Evolutionary conservation across 2,797 vertebrate species (phyloP).

Genomic region (Rhinichthys osculus): DNA sequence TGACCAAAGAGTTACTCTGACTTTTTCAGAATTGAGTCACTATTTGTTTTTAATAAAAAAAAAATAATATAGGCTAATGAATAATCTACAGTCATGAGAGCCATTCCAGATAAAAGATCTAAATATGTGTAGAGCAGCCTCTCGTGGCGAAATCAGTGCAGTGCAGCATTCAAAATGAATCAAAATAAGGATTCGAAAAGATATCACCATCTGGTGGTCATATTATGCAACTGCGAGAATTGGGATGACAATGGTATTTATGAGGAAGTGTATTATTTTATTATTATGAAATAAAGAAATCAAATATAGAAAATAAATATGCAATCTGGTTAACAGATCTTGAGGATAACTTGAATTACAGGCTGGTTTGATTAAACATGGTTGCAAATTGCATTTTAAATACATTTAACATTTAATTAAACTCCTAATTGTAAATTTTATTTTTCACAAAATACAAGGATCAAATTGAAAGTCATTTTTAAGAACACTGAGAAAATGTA

Average conservation of each 20-base stretch:
- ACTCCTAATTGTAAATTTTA: not conserved
- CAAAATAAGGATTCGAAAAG: not conserved
- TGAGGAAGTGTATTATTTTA: not conserved
- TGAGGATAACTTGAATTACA: not conserved
- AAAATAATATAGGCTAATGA: not conserved
- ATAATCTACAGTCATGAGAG: not conserved
- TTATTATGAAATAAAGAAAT: not conserved
- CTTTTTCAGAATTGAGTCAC: not conserved
- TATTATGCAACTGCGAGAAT: not conserved
- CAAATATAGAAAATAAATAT: not conserved
- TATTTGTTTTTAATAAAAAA: not conserved
- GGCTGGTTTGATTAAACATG: not conserved
- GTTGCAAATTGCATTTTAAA: not conserved
- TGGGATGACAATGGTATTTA: not conserved
- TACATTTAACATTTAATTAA: not conserved
- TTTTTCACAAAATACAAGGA: not conserved
- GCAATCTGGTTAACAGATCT: not conserved
- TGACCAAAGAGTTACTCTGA: not conserved
- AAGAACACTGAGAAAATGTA: not conserved
- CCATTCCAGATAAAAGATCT: not conserved
- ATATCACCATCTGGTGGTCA: constrained; percentile 32
- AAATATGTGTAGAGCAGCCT: not conserved
- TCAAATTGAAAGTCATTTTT: not conserved
- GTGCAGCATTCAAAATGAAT: too few species aligned
- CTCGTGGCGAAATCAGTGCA: not conserved